phyloP scores from a whole-genome alignment of 2,113 vertebrate genomes.

The Physeter macrocephalus region DNA sequence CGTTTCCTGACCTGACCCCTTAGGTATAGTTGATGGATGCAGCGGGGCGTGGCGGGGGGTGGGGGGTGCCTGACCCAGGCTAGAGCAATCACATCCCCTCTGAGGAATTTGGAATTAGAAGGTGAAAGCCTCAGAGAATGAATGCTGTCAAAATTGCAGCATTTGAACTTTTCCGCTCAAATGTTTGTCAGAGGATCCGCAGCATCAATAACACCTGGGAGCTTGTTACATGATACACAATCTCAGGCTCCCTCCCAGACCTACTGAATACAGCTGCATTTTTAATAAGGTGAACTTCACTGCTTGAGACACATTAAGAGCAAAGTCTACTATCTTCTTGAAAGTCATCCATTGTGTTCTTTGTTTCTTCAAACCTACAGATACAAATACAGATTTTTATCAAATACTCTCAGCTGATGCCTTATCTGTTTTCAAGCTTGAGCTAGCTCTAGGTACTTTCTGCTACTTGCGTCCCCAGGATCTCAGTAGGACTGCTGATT shows the following conservation, averaged over 20 bases:
- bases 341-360: neutral
- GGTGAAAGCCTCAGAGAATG: neutral
- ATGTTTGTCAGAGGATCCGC: neutral
- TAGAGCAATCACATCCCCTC: neutral
- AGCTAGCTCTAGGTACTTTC: neutral
- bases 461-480: neutral
- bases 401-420: neutral
- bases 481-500: neutral
- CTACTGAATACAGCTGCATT: neutral
- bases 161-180: neutral
- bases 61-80: neutral
- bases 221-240: neutral
- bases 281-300: neutral
- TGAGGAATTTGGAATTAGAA: neutral
- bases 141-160: neutral
- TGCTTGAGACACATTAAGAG: neutral
- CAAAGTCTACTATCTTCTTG: neutral
- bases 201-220: neutral
- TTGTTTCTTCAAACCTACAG: neutral
- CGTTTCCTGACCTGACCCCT: neutral
- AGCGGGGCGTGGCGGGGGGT: too few species aligned
- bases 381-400: neutral
- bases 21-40: neutral
- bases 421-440: neutral
- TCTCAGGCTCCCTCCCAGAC: neutral